phyloP scores from a whole-genome alignment of 2,113 vertebrate species.

The Petrocephalus zakoni region DNA sequence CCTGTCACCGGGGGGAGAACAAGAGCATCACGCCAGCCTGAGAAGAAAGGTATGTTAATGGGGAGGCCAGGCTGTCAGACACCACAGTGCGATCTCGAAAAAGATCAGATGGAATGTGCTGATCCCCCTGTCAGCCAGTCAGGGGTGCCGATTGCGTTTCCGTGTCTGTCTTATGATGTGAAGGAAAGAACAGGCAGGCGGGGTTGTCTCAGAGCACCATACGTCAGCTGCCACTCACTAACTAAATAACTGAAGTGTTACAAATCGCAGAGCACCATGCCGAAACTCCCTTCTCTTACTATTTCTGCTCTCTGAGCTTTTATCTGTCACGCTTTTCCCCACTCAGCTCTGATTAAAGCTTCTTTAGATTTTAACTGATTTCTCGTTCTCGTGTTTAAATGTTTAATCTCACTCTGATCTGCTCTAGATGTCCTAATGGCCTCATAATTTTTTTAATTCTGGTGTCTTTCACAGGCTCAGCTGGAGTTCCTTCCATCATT shows the following conservation, averaged over 20 bases:
- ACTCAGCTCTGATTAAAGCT: not conserved
- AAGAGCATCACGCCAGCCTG: constrained; percentile 38
- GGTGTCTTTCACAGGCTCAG: constrained; percentile 3
- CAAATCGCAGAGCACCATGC: not conserved
- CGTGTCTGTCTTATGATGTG: not conserved
- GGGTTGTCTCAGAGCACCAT: not conserved
- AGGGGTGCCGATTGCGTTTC: not conserved
- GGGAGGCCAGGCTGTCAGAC: constrained; percentile 10
- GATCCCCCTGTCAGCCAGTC: not conserved
- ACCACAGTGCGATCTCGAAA: not conserved
- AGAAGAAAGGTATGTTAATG: constrained; percentile 52
- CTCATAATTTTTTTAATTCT: not conserved
- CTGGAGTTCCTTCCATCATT: constrained; percentile 52
- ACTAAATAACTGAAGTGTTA: not conserved
- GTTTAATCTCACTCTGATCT: not conserved
- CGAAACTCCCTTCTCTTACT: not conserved
- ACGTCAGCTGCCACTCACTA: not conserved
- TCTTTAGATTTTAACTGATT: not conserved
- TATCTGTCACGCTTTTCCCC: not conserved
- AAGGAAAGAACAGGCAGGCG: not conserved
- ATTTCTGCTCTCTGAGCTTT: not conserved
- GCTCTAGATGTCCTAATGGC: not conserved
- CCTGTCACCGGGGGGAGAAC: constrained; percentile 59
- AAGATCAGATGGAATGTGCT: not conserved
- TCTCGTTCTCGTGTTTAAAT: not conserved